These are phyloP conservation scores for Saccostrea echinata DNA, from an alignment of 1,140 invertebrate species.

Conservation along the genomic window DNA sequence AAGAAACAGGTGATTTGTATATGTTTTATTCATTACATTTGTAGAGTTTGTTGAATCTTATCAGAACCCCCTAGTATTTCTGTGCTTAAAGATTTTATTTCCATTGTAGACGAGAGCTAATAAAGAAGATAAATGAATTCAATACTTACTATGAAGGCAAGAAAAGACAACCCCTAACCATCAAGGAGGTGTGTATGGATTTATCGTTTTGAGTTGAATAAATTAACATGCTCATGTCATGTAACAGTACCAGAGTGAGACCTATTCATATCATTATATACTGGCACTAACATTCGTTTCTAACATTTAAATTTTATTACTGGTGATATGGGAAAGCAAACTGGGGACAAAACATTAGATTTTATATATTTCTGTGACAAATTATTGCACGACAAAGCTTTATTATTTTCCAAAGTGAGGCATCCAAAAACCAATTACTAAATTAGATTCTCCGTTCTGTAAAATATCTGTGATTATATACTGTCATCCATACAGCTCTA, in stretches of 20 bases:
- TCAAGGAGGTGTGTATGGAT: constrained; percentile 59
- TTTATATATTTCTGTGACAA: too few relatives aligned
- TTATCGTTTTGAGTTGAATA: not conserved
- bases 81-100: constrained; percentile 1
- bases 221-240: too few relatives aligned
- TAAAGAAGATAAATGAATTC: constrained; percentile 89
- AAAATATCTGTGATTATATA: constrained; percentile 2
- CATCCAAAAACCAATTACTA: not conserved
- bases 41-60: not conserved
- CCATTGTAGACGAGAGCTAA: constrained; percentile 85
- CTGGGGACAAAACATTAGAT: too few relatives aligned
- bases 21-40: not conserved
- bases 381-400: too few relatives aligned
- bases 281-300: too few relatives aligned
- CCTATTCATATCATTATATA: too few relatives aligned
- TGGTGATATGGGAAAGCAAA: too few relatives aligned
- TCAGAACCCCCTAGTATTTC: not conserved
- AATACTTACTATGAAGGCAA: constrained; percentile 90
- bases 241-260: too few relatives aligned
- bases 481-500: not conserved
- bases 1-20: not conserved
- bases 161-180: constrained; percentile 64
- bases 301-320: too few relatives aligned
- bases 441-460: not conserved
- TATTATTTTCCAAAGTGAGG: not conserved